phyloP scores from a whole-genome alignment of 1,140 invertebrate species.

The Cherax quadricarinatus region DNA sequence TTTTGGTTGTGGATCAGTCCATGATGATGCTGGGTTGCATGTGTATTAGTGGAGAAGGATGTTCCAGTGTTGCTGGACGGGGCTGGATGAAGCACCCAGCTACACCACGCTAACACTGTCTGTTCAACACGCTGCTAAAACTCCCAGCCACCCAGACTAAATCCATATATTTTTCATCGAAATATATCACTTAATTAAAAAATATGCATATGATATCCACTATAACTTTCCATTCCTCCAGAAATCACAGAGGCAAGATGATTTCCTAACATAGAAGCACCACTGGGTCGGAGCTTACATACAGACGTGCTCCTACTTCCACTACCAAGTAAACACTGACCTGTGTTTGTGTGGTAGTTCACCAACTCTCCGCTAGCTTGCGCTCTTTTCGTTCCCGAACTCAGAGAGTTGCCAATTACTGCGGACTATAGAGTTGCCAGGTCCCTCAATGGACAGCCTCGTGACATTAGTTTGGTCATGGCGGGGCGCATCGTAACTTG shows the following conservation, averaged over 20 bases:
- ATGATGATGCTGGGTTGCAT: constrained; percentile 16
- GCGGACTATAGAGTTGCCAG: constrained; percentile 8
- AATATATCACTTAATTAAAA: background rate
- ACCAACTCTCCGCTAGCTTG: constrained; percentile 39
- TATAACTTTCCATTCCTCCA: constrained; percentile 46
- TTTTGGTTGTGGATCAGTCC: constrained; percentile 36
- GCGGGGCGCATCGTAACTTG: background rate
- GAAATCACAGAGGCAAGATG: constrained; percentile 8
- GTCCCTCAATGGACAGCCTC: background rate
- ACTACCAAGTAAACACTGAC: constrained; percentile 66
- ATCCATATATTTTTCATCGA: constrained; percentile 23
- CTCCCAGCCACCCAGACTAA: constrained; percentile 24
- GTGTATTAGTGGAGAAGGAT: background rate
- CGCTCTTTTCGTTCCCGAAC: constrained; percentile 40
- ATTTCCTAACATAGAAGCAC: constrained; percentile 58
- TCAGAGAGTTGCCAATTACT: constrained; percentile 54
- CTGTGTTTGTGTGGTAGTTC: constrained; percentile 60
- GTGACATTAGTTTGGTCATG: background rate
- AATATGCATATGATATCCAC: constrained; percentile 4
- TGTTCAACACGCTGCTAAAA: constrained; percentile 52
- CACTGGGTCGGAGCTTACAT: constrained; percentile 30
- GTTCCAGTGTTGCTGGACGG: constrained; percentile 23
- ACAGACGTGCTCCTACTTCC: constrained; percentile 23
- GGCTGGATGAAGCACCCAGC: background rate
- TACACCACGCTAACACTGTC: constrained; percentile 16